Evolutionary conservation across 2,888 invertebrate genomes (phyloP).

Genomic region (Eilema griseolum): DNA sequence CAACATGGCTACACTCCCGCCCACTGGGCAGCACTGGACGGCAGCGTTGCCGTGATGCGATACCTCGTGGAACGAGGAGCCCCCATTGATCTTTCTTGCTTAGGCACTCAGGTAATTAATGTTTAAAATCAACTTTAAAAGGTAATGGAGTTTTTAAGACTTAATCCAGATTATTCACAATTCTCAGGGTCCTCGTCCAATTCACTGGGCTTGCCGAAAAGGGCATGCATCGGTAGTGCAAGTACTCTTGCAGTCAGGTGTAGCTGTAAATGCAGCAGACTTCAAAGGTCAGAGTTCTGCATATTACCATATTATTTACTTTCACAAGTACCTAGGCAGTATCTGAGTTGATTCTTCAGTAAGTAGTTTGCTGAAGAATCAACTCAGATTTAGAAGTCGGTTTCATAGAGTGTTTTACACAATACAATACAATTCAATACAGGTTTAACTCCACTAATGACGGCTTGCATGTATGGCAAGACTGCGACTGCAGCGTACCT

Average conservation of each 20-base stretch:
- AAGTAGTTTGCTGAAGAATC: not conserved
- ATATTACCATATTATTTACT: not conserved
- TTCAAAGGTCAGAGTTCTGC: constrained; percentile 88
- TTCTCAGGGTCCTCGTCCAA: constrained; percentile 92
- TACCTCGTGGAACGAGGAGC: constrained; percentile 94
- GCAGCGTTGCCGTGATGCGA: constrained; percentile 95
- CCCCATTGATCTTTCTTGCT: constrained; percentile 94
- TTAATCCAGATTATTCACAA: constrained; percentile 28
- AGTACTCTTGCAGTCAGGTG: constrained; percentile 91
- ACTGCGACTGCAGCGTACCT: constrained; percentile 96
- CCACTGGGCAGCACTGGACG: constrained; percentile 96
- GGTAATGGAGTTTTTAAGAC: constrained; percentile 14
- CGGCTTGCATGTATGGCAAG: constrained; percentile 97
- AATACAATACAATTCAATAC: too few species aligned
- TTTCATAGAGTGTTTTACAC: not conserved
- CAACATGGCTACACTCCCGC: constrained; percentile 97
- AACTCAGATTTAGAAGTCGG: not conserved
- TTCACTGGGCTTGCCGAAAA: constrained; percentile 98
- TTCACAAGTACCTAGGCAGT: not conserved
- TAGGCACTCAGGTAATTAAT: constrained; percentile 90
- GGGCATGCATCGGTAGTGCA: constrained; percentile 97
- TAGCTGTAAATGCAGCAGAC: constrained; percentile 95
- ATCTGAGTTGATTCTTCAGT: too few species aligned
- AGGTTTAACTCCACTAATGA: constrained; percentile 95
- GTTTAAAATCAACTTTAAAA: not conserved